Base-by-base conservation (phyloP, 1,140 invertebrate genomes). In the Caenorhabditis tropicalis region DNA sequence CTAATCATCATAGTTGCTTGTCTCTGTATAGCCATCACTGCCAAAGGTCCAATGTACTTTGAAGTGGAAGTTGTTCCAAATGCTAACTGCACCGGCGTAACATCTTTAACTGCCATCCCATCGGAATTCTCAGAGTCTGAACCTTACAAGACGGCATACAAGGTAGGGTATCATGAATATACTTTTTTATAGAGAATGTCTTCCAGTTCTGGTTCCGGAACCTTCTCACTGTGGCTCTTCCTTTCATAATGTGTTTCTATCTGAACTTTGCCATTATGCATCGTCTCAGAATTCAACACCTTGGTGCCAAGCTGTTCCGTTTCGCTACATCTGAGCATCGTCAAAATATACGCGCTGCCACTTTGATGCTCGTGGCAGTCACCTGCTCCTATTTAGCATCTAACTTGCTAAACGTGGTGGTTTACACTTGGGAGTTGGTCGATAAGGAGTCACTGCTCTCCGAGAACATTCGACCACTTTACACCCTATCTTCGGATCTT, bases 301-400 rank as follows among this genome's bases (percentile, higher is more conserved):
- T 81, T 24, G 89, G 87, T 10, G 89, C 89, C 9, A 86, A 89
- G 46, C 82, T 90, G 9, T 90, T 90, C 65, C 81, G 89, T 31
- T 90, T 90, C 46, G 89, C 83, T 21, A 90, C 88, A 16, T 89
- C 88, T 27, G 89, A 90, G 46, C 89, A 90, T 82, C 46, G 89
- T 86, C 88, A 87, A 70, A 89, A 90, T 36, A 90, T 89, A 21
- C 87, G 89, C n/a, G 85, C 89, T 0, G 89, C 89, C 43, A 90
- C 89, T 12, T 39, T 79, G 27, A 88, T 90, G 88, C 82, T 90
- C 10, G 88, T 90, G 1, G 60, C 85, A 31, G 87, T 90, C 15
- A 87, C 89, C 6, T 88, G 84, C 82, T 87, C 87, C n/a, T 90
- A 90, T 70, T 43, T 90, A 6, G 86, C 83, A 12, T 90, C 90